These are phyloP conservation scores for Paramormyrops hopkinsi DNA, from an alignment of 2,797 vertebrate species.

Conservation along the genomic window DNA sequence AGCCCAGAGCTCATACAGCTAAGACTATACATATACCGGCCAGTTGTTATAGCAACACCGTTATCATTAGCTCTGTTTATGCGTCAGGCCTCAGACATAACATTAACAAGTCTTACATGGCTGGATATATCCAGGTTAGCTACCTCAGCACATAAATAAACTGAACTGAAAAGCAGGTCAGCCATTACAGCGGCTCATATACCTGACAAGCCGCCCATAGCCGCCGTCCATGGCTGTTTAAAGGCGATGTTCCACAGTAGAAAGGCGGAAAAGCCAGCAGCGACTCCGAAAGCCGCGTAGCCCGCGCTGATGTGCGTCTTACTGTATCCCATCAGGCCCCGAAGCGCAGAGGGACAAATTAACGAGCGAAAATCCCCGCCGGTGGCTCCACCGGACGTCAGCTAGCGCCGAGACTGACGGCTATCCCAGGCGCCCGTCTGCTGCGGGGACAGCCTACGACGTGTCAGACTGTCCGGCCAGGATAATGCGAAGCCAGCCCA, in stretches of 20 bases:
- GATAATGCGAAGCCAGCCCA: neutral
- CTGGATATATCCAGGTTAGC: neutral
- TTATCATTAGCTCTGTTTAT: neutral
- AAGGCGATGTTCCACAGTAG: slow-evolving; percentile 76
- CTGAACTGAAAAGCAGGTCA: neutral
- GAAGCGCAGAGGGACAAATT: neutral
- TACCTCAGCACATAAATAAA: neutral
- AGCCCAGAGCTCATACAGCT: neutral
- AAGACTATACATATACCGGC: neutral
- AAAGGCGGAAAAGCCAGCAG: slow-evolving; percentile 75
- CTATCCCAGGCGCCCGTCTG: neutral
- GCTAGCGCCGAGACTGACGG: neutral
- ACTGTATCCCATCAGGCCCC: slow-evolving; percentile 49
- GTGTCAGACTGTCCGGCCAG: neutral
- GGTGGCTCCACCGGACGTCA: neutral
- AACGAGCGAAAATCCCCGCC: neutral
- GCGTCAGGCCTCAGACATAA: neutral
- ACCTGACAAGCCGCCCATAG: slow-evolving; percentile 87
- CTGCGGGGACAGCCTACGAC: neutral
- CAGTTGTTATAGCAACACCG: neutral
- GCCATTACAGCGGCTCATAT: slow-evolving; percentile 18
- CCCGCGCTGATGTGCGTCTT: slow-evolving; percentile 63
- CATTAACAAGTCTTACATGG: neutral
- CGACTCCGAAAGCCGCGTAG: slow-evolving; percentile 68
- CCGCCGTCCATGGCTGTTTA: slow-evolving; percentile 77